Percentiles rank a stretch among this genome's conserved stretches.
These are phyloP conservation scores for Colinus virginianus DNA, from an alignment of 2,113 vertebrate species.

Conservation along the genomic window DNA sequence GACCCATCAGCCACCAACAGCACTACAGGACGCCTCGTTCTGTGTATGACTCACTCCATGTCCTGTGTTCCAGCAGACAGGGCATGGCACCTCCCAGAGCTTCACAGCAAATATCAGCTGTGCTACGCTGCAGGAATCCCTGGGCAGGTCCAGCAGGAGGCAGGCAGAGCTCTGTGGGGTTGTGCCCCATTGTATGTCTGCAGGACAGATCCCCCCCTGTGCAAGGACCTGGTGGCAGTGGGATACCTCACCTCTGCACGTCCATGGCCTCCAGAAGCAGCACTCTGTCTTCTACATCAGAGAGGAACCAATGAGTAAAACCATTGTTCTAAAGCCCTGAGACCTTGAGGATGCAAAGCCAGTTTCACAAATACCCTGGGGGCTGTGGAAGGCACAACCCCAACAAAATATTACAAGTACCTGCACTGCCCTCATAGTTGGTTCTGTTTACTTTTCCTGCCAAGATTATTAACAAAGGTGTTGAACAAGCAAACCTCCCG, in stretches of 20 bases:
- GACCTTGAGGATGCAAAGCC: background rate
- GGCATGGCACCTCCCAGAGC: accelerated
- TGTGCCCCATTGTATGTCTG: background rate
- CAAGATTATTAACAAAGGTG: conserved; percentile 31
- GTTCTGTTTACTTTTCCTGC: conserved; percentile 27
- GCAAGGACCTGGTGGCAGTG: accelerated
- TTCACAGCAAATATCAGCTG: background rate
- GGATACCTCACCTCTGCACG: accelerated
- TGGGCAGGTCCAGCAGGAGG: background rate
- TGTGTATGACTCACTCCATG: accelerated
- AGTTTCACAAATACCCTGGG: background rate
- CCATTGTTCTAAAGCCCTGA: background rate
- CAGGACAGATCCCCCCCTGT: background rate
- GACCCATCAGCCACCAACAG: background rate
- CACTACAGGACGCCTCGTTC: accelerated
- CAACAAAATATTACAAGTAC: background rate
- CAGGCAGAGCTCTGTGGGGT: background rate
- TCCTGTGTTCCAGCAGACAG: background rate
- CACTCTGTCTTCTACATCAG: background rate
- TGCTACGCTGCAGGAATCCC: background rate
- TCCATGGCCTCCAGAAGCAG: background rate
- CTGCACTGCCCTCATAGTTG: background rate
- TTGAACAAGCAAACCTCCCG: conserved; percentile 8
- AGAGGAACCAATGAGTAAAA: background rate
- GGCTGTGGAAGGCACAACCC: background rate